Percentiles rank a stretch among this genome's conserved stretches.
phyloP scores from a whole-genome alignment of 2,888 invertebrate species.

The Sylvicola fuscatus region DNA sequence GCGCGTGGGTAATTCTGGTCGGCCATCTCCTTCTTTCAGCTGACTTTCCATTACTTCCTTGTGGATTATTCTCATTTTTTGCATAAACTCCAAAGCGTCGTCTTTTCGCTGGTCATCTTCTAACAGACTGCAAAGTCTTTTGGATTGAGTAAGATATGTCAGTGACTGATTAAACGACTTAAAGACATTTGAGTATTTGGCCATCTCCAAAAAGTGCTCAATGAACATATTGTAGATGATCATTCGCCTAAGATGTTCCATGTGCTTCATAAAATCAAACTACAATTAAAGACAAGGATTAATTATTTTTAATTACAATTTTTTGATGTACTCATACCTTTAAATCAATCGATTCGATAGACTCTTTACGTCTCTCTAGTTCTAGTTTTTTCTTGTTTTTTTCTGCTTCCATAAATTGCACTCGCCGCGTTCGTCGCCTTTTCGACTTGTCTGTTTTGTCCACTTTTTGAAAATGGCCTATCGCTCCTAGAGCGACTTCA shows the following conservation, averaged over 20 bases:
- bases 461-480: slow-evolving; percentile 11
- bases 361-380: slow-evolving; percentile 18
- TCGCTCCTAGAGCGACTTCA: slow-evolving; percentile 10
- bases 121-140: slow-evolving; percentile 39
- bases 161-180: slow-evolving; percentile 37
- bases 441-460: slow-evolving; percentile 10
- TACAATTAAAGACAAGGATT: slow-evolving; percentile 1
- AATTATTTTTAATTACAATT: slow-evolving; percentile 6
- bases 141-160: slow-evolving; percentile 49
- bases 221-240: slow-evolving; percentile 48
- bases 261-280: slow-evolving; percentile 5
- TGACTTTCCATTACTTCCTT: slow-evolving; percentile 22
- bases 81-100: slow-evolving; percentile 31
- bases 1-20: slow-evolving; percentile 14
- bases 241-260: slow-evolving; percentile 38
- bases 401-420: slow-evolving; percentile 8
- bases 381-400: slow-evolving; percentile 15
- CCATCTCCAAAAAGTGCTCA: slow-evolving; percentile 49
- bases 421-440: neutral
- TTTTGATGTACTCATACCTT: slow-evolving; percentile 25
- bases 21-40: neutral
- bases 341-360: slow-evolving; percentile 31
- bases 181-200: slow-evolving; percentile 35
- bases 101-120: slow-evolving; percentile 33
- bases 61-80: slow-evolving; percentile 32